phyloP scores from a whole-genome alignment of 2,797 vertebrate species.

The Trachurus trachurus region DNA sequence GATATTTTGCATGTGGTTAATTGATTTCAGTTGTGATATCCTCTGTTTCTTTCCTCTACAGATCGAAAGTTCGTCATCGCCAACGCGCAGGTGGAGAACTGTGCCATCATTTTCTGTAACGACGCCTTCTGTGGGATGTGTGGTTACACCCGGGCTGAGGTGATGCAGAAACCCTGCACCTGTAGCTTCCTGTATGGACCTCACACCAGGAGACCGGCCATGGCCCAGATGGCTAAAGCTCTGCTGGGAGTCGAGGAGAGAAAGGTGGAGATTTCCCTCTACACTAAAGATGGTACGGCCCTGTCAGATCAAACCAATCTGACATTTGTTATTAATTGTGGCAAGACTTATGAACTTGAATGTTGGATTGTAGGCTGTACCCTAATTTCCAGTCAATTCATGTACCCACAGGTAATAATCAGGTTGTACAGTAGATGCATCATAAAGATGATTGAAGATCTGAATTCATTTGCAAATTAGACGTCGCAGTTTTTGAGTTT shows the following conservation, averaged over 20 bases:
- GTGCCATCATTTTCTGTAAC: conserved; percentile 95
- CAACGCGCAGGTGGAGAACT: conserved; percentile 93
- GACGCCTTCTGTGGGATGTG: conserved; percentile 93
- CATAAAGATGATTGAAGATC: too few relatives aligned
- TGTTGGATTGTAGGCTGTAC: too few relatives aligned
- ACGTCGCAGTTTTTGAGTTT: too few relatives aligned
- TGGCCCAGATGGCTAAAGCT: conserved; percentile 92
- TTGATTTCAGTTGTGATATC: neutral
- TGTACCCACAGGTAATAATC: too few relatives aligned
- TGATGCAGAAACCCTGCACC: conserved; percentile 94
- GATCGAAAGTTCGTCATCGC: conserved; percentile 94
- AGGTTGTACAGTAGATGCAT: too few relatives aligned
- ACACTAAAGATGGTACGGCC: conserved; percentile 91
- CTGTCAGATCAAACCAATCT: neutral
- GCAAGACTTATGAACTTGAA: neutral
- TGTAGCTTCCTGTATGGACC: conserved; percentile 94
- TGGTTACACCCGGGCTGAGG: conserved; percentile 91
- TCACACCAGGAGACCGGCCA: conserved; percentile 87
- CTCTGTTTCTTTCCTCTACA: conserved; percentile 42
- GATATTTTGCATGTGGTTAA: neutral
- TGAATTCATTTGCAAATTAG: too few relatives aligned
- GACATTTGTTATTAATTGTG: neutral
- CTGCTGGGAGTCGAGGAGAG: conserved; percentile 92
- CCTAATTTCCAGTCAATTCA: too few relatives aligned
- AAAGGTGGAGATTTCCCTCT: conserved; percentile 93